Base-by-base conservation (phyloP, 2,888 invertebrate genomes). In the Campoplex capitator region DNA sequence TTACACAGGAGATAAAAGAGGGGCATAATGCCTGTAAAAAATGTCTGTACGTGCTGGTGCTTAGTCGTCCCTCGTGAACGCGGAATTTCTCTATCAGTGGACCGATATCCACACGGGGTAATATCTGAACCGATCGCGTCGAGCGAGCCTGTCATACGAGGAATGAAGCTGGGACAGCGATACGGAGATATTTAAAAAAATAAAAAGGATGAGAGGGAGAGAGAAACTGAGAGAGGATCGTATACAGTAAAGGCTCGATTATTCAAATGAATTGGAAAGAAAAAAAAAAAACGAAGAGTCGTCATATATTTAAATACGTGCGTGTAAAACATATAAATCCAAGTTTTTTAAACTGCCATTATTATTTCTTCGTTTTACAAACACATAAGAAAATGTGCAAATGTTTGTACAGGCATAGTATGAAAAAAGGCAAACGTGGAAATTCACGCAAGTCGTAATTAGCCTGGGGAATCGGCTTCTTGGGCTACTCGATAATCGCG, bases 361-460 rank as follows among this genome's bases (percentile, higher is more conserved):
- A 28, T 76, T 48, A 32, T 62, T 65, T 42, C 8, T 70, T 45
- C 45, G 32, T 62, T 76, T 65, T 76, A 9, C 18, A 23, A 67
- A 56, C 16, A 62, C 62, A 45, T n/a, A 65, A 23, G 28, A 45
- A 62, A 48, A 71, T 38, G 58, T 58, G 71, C 32, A 54, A 71
- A 65, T 42, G 73, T 71, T 48, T 65, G 73, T 74, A 54, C 38
- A 74, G 65, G 78, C 65, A 35, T 65, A 83, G 68, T 71, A 81
- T 74, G 79, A 82, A 87, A 77, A 23, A 84, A 84, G 80, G 86
- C 76, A 88, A 85, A 84, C 83, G 84, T 90, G 89, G 92, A 92
- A 92, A 92, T 92, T 92, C 91, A 91, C 90, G 91, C 91, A 90
- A 86, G 91, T 90, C 91, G 93, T 93, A 93, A 93, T 93, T 93